Evolutionary conservation across 2,797 vertebrate genomes (phyloP).

Genomic region (Allobates femoralis): DNA sequence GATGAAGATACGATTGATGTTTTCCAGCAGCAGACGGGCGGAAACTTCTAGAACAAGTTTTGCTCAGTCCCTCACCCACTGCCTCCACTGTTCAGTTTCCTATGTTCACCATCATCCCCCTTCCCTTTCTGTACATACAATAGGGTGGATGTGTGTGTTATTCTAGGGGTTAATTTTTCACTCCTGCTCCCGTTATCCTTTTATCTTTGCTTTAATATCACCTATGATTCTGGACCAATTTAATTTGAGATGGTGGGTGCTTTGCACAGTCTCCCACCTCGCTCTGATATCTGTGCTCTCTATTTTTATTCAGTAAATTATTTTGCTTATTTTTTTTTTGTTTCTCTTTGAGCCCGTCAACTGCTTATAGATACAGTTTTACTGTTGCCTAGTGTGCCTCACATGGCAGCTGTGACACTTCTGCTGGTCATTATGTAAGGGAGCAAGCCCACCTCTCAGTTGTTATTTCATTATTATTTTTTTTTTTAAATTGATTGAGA

Average conservation of each 20-base stretch:
- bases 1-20: constrained; percentile 99
- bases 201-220: constrained; percentile 68
- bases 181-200: constrained; percentile 58
- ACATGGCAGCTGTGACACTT: background rate
- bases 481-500: constrained; percentile 82
- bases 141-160: constrained; percentile 78
- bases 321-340: constrained; percentile 79
- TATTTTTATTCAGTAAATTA: constrained; percentile 81
- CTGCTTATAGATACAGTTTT: background rate
- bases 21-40: constrained; percentile 99
- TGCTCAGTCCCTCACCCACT: constrained; percentile 75
- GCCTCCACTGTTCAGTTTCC: constrained; percentile 75
- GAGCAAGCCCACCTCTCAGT: constrained; percentile 73
- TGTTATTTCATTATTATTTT: constrained; percentile 81
- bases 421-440: constrained; percentile 13
- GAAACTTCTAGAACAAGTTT: constrained; percentile 82
- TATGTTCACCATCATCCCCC: constrained; percentile 77
- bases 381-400: too few relatives aligned
- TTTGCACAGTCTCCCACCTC: constrained; percentile 23
- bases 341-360: constrained; percentile 65
- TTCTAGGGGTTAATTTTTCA: constrained; percentile 56
- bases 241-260: constrained; percentile 73
- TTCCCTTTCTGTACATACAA: constrained; percentile 82
- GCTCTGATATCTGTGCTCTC: constrained; percentile 72
- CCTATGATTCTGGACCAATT: constrained; percentile 74